Evolutionary conservation across 1,140 invertebrate genomes (phyloP), one percentile per base, ranked within the genome.

Genomic region (Drosophila navojoa): DNA sequence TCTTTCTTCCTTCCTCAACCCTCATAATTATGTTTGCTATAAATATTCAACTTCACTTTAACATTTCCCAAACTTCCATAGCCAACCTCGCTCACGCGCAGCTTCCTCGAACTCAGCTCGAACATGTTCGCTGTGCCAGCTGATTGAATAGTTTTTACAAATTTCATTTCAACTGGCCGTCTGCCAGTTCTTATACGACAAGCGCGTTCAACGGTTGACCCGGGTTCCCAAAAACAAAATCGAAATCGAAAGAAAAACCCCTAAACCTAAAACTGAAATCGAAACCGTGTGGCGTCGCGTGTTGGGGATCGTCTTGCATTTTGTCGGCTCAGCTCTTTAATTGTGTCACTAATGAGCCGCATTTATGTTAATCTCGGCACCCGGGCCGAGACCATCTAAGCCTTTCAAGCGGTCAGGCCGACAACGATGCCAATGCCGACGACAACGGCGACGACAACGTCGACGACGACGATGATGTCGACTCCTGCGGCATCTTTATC

Each of bases 341-440:
- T 90, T 89, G 84, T 87, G 84, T 89, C 80, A 84, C 84, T 89
- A 89, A 89, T 89, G 84, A 89, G 85, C 85, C 75, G 77, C 84
- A 85, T 89, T 89, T 89, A 89, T 89, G 84, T 89, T 90, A 89
- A 90, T 90, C 85, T 84, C 80, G 50, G 80, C 85, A 77, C 84
- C 63, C 80, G 77, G 76, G 66, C 22, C 42, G 42, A 45, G 54
- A n/a, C 63, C 67, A 69, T 87, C 79, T 89, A 79, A 87, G 82
- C 76, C 75, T 73, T 80, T 63, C 77, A 74, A 75, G 63, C 62
- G 71, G 49, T 53, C 62, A 32, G 60, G 22, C 57, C 35, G 35
- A 38, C 35, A 38, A 38, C 35, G 35, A 62, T 50, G 58, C 52
- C 66, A 52, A 55, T 29, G 16, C n/a, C 4, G 45, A 29, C 35